phyloP scores from a whole-genome alignment of 2,888 invertebrate species.

The Acronicta aceris region DNA sequence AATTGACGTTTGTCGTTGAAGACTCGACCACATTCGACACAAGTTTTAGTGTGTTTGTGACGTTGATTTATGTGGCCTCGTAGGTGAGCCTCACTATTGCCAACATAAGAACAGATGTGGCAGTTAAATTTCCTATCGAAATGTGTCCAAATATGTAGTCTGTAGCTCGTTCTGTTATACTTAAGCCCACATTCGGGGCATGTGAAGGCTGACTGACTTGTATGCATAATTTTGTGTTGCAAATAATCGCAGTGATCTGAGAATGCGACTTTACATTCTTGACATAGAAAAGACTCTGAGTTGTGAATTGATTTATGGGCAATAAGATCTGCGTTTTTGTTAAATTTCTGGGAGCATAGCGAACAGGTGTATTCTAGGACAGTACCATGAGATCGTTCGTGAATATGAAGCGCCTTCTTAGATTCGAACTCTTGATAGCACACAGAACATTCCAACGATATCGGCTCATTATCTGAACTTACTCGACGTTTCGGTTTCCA shows the following conservation, averaged over 20 bases:
- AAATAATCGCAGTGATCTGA: constrained; percentile 57
- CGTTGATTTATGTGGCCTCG: constrained; percentile 24
- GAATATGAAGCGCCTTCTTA: constrained; percentile 29
- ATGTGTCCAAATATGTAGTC: constrained; percentile 54
- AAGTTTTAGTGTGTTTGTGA: constrained; percentile 18
- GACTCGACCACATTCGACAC: constrained; percentile 38
- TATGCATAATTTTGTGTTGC: constrained; percentile 52
- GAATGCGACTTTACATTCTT: constrained; percentile 57
- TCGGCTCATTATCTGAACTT: constrained; percentile 5
- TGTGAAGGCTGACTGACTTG: constrained; percentile 10
- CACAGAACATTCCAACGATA: constrained; percentile 8
- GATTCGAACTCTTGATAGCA: constrained; percentile 27
- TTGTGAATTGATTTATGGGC: constrained; percentile 56
- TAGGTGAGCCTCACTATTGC: not conserved
- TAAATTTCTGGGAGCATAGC: constrained; percentile 50
- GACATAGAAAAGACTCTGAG: constrained; percentile 51
- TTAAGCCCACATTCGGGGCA: constrained; percentile 57
- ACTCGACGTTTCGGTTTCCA: not conserved
- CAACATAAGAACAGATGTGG: constrained; percentile 20
- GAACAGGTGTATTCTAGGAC: constrained; percentile 52
- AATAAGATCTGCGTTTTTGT: constrained; percentile 53
- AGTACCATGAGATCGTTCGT: constrained; percentile 27
- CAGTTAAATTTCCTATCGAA: constrained; percentile 41
- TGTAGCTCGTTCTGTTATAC: constrained; percentile 30
- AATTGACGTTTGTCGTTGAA: not conserved